Percentiles rank a stretch among this genome's conserved stretches.
phyloP scores from a whole-genome alignment of 2,113 vertebrate genomes.

The Lampris megalopsis region DNA sequence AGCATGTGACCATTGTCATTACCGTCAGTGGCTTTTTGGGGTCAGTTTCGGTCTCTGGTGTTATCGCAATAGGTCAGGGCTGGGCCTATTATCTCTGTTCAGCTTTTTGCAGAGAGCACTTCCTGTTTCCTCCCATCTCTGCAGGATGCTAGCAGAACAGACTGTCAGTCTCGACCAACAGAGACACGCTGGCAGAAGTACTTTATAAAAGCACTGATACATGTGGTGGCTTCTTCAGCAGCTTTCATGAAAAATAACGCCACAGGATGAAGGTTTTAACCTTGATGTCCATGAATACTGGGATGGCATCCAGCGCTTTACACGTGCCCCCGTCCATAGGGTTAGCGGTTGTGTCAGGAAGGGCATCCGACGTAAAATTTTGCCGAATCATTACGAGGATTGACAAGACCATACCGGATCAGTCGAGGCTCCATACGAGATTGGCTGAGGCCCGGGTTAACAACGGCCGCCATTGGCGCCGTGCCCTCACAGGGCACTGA shows the following conservation, averaged over 20 bases:
- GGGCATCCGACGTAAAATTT: too few relatives aligned
- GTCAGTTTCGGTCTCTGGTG: slow-evolving; percentile 31
- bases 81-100: slow-evolving; percentile 68
- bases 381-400: too few relatives aligned
- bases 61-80: slow-evolving; percentile 71
- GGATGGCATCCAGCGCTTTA: too few relatives aligned
- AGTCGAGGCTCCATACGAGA: too few relatives aligned
- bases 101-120: slow-evolving; percentile 56
- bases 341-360: too few relatives aligned
- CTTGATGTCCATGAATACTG: too few relatives aligned
- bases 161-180: slow-evolving; percentile 60
- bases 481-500: too few relatives aligned
- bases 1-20: slow-evolving; percentile 30
- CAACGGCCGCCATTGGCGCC: too few relatives aligned
- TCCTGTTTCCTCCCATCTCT: slow-evolving; percentile 76
- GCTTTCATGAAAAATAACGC: slow-evolving; percentile 4
- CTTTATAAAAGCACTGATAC: slow-evolving; percentile 22
- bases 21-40: slow-evolving; percentile 11
- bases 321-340: too few relatives aligned
- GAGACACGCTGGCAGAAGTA: slow-evolving; percentile 32
- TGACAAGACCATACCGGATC: too few relatives aligned
- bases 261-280: neutral
- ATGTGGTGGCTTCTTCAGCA: neutral
- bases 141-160: slow-evolving; percentile 66
- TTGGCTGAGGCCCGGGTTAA: too few relatives aligned